These are phyloP conservation scores for Oligia strigilis DNA, from an alignment of 2,888 invertebrate species.

Conservation along the genomic window DNA sequence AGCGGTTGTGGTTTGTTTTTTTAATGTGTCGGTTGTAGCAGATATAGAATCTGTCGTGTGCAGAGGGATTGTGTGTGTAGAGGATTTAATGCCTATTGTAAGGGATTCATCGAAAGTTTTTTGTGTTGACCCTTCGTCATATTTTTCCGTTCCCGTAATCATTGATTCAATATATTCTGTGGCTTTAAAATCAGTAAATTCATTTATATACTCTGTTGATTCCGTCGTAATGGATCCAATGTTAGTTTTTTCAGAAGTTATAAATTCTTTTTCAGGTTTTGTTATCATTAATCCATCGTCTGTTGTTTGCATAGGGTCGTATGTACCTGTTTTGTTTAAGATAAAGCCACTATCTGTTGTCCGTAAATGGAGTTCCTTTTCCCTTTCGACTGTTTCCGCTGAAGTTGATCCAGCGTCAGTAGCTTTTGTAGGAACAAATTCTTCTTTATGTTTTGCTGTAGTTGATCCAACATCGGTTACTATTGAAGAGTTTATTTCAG, in stretches of 20 bases:
- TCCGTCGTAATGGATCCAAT: constrained; percentile 20
- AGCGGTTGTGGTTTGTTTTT: constrained; percentile 16
- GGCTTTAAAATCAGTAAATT: constrained; percentile 16
- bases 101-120: not conserved
- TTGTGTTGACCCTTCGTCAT: not conserved
- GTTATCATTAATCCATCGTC: constrained; percentile 11
- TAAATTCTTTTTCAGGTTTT: constrained; percentile 4
- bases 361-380: not conserved
- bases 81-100: not conserved
- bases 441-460: constrained; percentile 2
- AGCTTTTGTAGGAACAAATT: constrained; percentile 1
- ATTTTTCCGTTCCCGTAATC: constrained; percentile 2
- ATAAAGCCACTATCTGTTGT: constrained; percentile 17
- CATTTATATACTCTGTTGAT: constrained; percentile 19
- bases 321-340: constrained; percentile 1
- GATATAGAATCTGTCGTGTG: constrained; percentile 1
- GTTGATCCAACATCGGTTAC: not conserved
- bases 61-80: not conserved
- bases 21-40: constrained; percentile 24
- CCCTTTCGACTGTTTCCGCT: not conserved
- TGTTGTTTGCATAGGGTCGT: not conserved
- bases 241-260: constrained; percentile 19
- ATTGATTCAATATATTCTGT: constrained; percentile 14
- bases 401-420: constrained; percentile 5
- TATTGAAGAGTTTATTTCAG: constrained; percentile 5